These are phyloP conservation scores for Thumatha senex DNA, from an alignment of 2,888 invertebrate genomes.

Conservation along the genomic window DNA sequence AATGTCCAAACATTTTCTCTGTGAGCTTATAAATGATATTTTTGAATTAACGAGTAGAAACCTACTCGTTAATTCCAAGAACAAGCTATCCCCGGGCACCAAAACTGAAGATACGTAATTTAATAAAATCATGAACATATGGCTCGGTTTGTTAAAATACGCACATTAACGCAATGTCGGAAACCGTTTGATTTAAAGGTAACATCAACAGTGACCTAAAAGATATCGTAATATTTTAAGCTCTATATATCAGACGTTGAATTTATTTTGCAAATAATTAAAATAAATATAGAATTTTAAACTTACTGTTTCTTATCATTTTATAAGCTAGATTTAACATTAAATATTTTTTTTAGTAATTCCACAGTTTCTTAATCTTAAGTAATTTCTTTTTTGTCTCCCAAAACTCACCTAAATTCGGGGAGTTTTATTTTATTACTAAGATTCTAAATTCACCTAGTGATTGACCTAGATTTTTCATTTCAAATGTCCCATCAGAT, in stretches of 20 bases:
- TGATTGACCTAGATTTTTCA: neutral
- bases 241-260: slow-evolving; percentile 59
- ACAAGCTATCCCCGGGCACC: too few species aligned
- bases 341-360: too few species aligned
- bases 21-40: too few species aligned
- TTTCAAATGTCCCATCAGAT: neutral
- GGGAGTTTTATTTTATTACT: too few species aligned
- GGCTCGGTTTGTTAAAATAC: too few species aligned
- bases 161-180: too few species aligned
- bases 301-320: slow-evolving; percentile 31
- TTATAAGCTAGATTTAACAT: slow-evolving; percentile 15
- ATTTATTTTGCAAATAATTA: slow-evolving; percentile 53
- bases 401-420: neutral
- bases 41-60: too few species aligned
- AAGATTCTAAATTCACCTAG: neutral
- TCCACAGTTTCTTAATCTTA: neutral
- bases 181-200: too few species aligned
- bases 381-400: neutral
- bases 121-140: too few species aligned
- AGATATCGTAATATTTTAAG: slow-evolving; percentile 35
- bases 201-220: slow-evolving; percentile 3
- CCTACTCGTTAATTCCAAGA: too few species aligned
- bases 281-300: slow-evolving; percentile 48
- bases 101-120: too few species aligned
- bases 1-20: too few species aligned